phyloP scores from a whole-genome alignment of 2,888 invertebrate genomes.

The Ornithoptera priamus region DNA sequence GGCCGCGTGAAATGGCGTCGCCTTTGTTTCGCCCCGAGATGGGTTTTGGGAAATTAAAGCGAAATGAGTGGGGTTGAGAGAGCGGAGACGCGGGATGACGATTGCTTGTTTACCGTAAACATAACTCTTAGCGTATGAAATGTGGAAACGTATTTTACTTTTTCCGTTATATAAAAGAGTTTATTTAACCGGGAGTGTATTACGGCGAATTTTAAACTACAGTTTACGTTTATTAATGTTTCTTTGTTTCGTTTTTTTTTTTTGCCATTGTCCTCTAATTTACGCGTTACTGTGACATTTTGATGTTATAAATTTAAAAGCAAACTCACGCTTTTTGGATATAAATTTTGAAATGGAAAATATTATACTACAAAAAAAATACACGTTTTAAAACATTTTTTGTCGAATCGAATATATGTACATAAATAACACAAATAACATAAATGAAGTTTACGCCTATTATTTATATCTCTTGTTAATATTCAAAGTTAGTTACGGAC shows the following conservation, averaged over 20 bases:
- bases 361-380: neutral
- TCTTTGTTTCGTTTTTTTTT: conserved; percentile 16
- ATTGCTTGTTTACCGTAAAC: conserved; percentile 67
- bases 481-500: too few species aligned
- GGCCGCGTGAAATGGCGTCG: conserved; percentile 73
- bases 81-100: conserved; percentile 60
- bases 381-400: neutral
- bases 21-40: conserved; percentile 68
- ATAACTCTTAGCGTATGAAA: conserved; percentile 39
- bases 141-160: conserved; percentile 33
- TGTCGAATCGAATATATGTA: neutral
- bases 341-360: conserved; percentile 8
- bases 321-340: conserved; percentile 1
- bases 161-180: conserved; percentile 26
- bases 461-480: neutral
- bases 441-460: neutral
- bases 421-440: neutral
- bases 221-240: conserved; percentile 27
- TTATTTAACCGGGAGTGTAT: conserved; percentile 33
- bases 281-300: conserved; percentile 13
- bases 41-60: conserved; percentile 76
- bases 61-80: conserved; percentile 61
- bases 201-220: conserved; percentile 28
- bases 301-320: conserved; percentile 5
- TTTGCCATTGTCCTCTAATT: conserved; percentile 8